These are phyloP conservation scores for Argyresthia albistria DNA, from an alignment of 2,888 invertebrate genomes.

Conservation along the genomic window DNA sequence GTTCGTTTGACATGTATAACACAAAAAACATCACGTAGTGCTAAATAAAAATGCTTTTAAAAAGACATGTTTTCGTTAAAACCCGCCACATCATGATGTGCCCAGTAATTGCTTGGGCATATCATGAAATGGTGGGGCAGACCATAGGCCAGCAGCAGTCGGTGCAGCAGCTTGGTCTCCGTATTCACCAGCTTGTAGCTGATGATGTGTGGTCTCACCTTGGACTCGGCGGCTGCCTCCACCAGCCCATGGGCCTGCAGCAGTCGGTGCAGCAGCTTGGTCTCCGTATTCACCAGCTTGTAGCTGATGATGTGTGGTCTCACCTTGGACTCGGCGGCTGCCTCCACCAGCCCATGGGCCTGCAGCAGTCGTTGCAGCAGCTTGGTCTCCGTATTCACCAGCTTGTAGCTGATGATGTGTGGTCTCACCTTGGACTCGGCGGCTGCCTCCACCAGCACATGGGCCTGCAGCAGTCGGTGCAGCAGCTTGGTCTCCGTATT, in stretches of 20 bases:
- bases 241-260: constrained; percentile 87
- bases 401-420: constrained; percentile 78
- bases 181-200: constrained; percentile 87
- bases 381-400: constrained; percentile 86
- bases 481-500: constrained; percentile 88
- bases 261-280: constrained; percentile 81
- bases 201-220: too few relatives aligned
- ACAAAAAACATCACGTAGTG: too few relatives aligned
- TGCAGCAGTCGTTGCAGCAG: constrained; percentile 82
- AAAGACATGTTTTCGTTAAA: too few relatives aligned
- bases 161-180: constrained; percentile 84
- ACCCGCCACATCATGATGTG: too few relatives aligned
- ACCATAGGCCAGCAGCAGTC: constrained; percentile 86
- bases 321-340: constrained; percentile 64
- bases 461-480: constrained; percentile 82
- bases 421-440: constrained; percentile 47
- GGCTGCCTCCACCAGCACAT: constrained; percentile 81
- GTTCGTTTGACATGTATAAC: too few relatives aligned
- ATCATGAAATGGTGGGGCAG: too few relatives aligned
- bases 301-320: too few relatives aligned
- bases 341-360: constrained; percentile 86
- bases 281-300: constrained; percentile 86
- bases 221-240: constrained; percentile 72
- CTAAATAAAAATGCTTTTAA: too few relatives aligned
- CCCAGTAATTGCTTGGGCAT: too few relatives aligned